Percentiles rank a stretch among this genome's conserved stretches.
phyloP scores from a whole-genome alignment of 1,140 invertebrate species.

The Patella vulgata region DNA sequence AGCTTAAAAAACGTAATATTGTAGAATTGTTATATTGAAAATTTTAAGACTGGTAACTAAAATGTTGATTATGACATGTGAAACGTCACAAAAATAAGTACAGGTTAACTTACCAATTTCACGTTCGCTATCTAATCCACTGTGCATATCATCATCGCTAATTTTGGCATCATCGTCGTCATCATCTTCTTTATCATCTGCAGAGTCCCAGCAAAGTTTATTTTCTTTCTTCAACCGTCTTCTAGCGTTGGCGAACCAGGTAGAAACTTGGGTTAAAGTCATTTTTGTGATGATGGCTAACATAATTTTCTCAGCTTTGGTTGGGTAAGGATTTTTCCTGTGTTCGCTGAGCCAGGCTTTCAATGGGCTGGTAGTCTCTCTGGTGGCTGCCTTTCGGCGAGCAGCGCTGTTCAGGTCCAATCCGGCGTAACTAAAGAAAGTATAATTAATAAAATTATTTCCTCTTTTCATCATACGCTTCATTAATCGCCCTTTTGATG shows the following conservation, averaged over 20 bases:
- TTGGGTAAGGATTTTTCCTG: slow-evolving; percentile 98
- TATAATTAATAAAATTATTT: slow-evolving; percentile 13
- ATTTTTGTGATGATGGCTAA: slow-evolving; percentile 98
- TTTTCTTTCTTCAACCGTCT: slow-evolving; percentile 87
- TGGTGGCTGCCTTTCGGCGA: slow-evolving; percentile 91
- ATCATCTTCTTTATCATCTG: slow-evolving; percentile 39
- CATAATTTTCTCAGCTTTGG: slow-evolving; percentile 99
- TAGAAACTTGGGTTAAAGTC: slow-evolving; percentile 86
- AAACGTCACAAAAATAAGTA: too few relatives aligned
- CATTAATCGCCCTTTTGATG: too few relatives aligned
- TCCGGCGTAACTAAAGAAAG: slow-evolving; percentile 80
- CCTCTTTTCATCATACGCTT: background rate
- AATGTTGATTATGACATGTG: too few relatives aligned
- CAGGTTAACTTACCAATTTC: background rate
- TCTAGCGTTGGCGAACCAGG: slow-evolving; percentile 63
- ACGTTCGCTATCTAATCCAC: background rate
- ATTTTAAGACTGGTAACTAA: too few relatives aligned
- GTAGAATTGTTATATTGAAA: too few relatives aligned
- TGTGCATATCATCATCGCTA: background rate
- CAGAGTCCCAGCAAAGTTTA: slow-evolving; percentile 32
- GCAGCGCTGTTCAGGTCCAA: slow-evolving; percentile 91
- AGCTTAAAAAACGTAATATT: too few relatives aligned
- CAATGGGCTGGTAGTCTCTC: slow-evolving; percentile 92
- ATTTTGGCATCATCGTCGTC: slow-evolving; percentile 30
- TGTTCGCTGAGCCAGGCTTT: slow-evolving; percentile 98